Percentiles rank a stretch among this genome's conserved stretches.
These are phyloP conservation scores for Helicoverpa zea DNA, from an alignment of 1,140 invertebrate species.

Conservation along the genomic window DNA sequence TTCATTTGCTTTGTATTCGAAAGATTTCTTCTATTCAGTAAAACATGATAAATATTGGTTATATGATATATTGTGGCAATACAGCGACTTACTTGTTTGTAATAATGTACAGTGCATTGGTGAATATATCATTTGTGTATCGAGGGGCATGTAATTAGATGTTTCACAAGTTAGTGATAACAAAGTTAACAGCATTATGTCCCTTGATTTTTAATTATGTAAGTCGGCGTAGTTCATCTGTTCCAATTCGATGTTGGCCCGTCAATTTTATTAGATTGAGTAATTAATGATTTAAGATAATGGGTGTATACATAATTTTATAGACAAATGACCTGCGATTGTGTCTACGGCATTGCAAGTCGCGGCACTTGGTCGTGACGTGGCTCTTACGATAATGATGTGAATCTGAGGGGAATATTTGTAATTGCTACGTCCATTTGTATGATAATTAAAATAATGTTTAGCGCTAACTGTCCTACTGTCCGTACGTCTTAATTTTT, in stretches of 20 bases:
- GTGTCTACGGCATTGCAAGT: background rate
- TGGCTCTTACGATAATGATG: background rate
- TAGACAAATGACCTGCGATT: background rate
- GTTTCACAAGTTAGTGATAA: background rate
- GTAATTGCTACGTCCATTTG: conserved; percentile 82
- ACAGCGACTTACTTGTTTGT: conserved; percentile 26
- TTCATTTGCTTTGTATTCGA: conserved; percentile 38
- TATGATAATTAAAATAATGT: conserved; percentile 72
- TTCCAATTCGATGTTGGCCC: background rate
- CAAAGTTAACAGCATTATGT: background rate
- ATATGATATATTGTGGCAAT: conserved; percentile 24
- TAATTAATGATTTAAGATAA: conserved; percentile 30
- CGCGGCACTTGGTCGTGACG: background rate
- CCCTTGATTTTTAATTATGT: conserved; percentile 5
- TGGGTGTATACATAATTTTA: conserved; percentile 22
- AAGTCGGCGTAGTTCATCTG: conserved; percentile 9
- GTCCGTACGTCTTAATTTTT: conserved; percentile 26
- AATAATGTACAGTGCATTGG: conserved; percentile 10
- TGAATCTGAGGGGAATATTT: conserved; percentile 62
- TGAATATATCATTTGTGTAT: conserved; percentile 25
- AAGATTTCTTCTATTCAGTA: conserved; percentile 31
- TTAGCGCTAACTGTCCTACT: conserved; percentile 30
- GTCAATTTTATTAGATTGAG: conserved; percentile 27
- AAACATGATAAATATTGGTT: background rate
- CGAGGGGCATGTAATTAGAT: background rate